phyloP scores from a whole-genome alignment of 2,113 vertebrate species.

The Caretta caretta region DNA sequence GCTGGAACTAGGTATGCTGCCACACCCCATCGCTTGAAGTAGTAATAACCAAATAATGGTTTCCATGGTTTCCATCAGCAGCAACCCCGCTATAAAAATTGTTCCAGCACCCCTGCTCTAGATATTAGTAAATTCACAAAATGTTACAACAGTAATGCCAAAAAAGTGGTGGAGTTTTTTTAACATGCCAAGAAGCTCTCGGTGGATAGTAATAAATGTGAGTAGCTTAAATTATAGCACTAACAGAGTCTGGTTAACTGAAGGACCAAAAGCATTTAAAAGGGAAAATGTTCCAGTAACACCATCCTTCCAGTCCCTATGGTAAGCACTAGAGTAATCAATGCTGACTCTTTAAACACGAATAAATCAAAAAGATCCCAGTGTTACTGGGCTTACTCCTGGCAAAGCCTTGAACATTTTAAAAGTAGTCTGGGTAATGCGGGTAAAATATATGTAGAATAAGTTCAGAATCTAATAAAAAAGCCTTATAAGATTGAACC shows the following conservation, averaged over 20 bases:
- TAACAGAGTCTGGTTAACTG: slow-evolving; percentile 51
- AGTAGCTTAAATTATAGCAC: slow-evolving; percentile 52
- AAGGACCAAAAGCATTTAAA: slow-evolving; percentile 46
- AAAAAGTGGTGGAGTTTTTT: slow-evolving; percentile 14
- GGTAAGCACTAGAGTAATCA: slow-evolving; percentile 41
- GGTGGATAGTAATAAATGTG: slow-evolving; percentile 23
- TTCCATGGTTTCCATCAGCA: too few relatives aligned
- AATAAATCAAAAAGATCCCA: slow-evolving; percentile 15
- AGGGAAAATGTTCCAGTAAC: slow-evolving; percentile 38
- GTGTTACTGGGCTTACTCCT: background rate
- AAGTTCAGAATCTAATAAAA: slow-evolving; percentile 15
- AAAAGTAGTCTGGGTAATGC: background rate
- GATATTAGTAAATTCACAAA: slow-evolving; percentile 33
- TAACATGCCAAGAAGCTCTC: slow-evolving; percentile 19
- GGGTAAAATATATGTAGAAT: slow-evolving; percentile 39
- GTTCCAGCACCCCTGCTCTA: background rate
- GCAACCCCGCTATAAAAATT: too few relatives aligned
- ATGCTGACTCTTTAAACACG: slow-evolving; percentile 44
- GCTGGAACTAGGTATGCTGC: too few relatives aligned
- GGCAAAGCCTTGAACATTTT: slow-evolving; percentile 21
- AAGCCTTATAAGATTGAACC: background rate
- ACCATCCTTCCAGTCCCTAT: slow-evolving; percentile 31
- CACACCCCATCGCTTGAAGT: too few relatives aligned
- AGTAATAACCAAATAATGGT: too few relatives aligned
- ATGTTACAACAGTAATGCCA: slow-evolving; percentile 22